A percentile compares a stretch with the other conserved stretches of the same genome.
Conservation (phyloP, 1,140 invertebrate genomes). For the Portunus trituberculatus region DNA sequence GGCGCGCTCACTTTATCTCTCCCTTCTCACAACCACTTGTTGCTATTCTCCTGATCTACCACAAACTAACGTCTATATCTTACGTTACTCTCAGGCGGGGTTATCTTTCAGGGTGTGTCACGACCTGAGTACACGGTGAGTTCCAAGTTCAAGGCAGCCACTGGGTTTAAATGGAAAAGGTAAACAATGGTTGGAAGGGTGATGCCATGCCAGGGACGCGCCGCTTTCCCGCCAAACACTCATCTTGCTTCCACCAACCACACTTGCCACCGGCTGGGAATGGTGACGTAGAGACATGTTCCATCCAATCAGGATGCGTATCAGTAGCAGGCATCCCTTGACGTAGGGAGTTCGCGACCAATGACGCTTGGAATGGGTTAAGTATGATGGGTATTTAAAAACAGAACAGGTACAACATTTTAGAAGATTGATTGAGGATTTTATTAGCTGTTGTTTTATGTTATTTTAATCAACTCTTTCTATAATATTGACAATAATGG, state of each 20-base stretch:
- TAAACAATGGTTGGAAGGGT: neutral
- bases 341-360: too few species aligned
- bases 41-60: neutral
- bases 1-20: neutral
- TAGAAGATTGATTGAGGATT: too few species aligned
- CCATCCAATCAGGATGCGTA: neutral
- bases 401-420: too few species aligned
- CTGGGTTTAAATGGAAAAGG: conserved; percentile 13
- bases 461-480: neutral
- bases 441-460: neutral
- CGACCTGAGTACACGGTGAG: neutral
- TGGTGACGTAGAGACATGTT: neutral
- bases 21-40: conserved; percentile 1
- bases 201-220: neutral
- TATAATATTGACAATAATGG: neutral
- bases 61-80: neutral
- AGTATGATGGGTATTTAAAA: too few species aligned
- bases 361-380: too few species aligned
- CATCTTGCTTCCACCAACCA: conserved; percentile 46
- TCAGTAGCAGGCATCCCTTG: neutral
- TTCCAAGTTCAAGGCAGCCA: neutral
- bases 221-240: conserved; percentile 56
- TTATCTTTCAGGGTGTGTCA: neutral
- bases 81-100: too few species aligned
- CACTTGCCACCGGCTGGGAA: neutral